A percentile compares a stretch with the other conserved stretches of the same genome.
phyloP scores from a whole-genome alignment of 2,888 invertebrate genomes.

The Leptopilina syphax region DNA sequence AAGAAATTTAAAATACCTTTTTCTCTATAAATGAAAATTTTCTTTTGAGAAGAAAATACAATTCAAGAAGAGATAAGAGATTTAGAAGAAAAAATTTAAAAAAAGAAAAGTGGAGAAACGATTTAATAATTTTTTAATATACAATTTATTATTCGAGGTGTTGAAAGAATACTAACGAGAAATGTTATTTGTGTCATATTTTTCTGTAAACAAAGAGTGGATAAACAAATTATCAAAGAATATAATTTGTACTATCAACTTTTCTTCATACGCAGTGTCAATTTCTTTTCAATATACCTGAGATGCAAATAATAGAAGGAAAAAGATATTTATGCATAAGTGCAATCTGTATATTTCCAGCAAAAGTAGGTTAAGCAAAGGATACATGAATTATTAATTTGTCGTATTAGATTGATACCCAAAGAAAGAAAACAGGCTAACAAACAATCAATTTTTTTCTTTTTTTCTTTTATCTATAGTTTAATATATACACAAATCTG shows the following conservation, averaged over 20 bases:
- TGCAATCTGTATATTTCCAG: conserved; percentile 18
- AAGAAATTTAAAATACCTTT: too few relatives aligned
- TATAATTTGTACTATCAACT: background rate
- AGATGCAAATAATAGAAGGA: conserved; percentile 23
- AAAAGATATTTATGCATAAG: conserved; percentile 32
- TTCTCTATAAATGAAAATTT: too few relatives aligned
- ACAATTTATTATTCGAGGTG: background rate
- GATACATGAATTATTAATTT: conserved; percentile 16
- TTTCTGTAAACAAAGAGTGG: background rate
- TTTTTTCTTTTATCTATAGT: background rate
- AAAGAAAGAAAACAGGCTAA: conserved; percentile 5
- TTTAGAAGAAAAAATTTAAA: too few relatives aligned
- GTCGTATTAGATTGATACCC: conserved; percentile 13
- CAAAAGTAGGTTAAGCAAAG: conserved; percentile 31
- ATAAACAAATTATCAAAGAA: background rate
- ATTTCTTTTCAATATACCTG: background rate
- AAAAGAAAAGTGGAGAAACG: background rate
- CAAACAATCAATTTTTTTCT: background rate
- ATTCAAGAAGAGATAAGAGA: too few relatives aligned
- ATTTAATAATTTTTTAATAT: background rate
- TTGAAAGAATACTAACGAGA: background rate
- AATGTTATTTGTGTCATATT: conserved; percentile 2
- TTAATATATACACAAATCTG: too few relatives aligned
- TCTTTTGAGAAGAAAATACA: too few relatives aligned
- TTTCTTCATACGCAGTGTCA: background rate